These are phyloP conservation scores for Bradysia coprophila DNA, from an alignment of 1,140 invertebrate species.

Conservation along the genomic window DNA sequence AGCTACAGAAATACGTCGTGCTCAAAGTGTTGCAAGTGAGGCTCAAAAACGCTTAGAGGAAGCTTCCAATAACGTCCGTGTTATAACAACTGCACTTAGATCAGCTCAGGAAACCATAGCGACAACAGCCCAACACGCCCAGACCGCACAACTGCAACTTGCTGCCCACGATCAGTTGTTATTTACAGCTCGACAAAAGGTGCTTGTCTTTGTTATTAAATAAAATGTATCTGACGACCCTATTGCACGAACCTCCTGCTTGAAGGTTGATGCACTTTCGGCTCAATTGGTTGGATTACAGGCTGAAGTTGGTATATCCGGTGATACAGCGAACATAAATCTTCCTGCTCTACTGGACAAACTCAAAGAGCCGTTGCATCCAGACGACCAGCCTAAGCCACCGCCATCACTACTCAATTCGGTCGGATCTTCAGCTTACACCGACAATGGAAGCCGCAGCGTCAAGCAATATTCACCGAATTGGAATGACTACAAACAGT, in stretches of 20 bases:
- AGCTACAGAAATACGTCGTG: constrained; percentile 18
- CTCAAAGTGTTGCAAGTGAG: constrained; percentile 14
- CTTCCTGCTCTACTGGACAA: constrained; percentile 14
- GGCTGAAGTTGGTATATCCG: constrained; percentile 18
- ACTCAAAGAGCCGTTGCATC: constrained; percentile 15
- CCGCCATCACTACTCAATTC: constrained; percentile 12
- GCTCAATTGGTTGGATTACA: constrained; percentile 21
- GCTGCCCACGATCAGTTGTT: constrained; percentile 20
- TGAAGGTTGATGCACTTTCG: constrained; percentile 16
- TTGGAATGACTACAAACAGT: not conserved
- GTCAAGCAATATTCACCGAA: not conserved
- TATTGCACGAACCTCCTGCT: too few relatives aligned
- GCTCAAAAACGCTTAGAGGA: constrained; percentile 16
- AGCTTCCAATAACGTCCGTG: constrained; percentile 18
- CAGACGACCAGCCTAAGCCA: constrained; percentile 13
- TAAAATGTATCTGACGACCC: too few relatives aligned
- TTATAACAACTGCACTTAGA: constrained; percentile 17
- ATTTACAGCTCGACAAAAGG: constrained; percentile 19
- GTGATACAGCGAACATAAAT: constrained; percentile 14
- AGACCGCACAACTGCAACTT: constrained; percentile 20
- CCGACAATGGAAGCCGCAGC: not conserved
- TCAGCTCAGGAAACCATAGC: constrained; percentile 20
- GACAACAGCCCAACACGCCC: constrained; percentile 16
- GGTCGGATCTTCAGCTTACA: not conserved
- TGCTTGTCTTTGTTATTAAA: not conserved